These are phyloP conservation scores for Agonum fuliginosum DNA, from an alignment of 2,888 invertebrate species.

Conservation along the genomic window DNA sequence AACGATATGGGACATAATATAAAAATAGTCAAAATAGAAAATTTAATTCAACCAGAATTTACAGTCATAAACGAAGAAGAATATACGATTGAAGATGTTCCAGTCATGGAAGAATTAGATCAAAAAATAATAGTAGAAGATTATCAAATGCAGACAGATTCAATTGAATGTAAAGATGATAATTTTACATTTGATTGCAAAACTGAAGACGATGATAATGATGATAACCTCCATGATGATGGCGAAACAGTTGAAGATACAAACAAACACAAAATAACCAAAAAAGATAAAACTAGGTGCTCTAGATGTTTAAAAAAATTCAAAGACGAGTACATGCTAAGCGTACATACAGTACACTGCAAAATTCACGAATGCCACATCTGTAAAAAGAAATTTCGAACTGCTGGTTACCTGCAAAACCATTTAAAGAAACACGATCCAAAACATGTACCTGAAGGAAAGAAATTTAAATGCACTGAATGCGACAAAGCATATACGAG, in stretches of 20 bases:
- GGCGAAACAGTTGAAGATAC: constrained; percentile 31
- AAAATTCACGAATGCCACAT: constrained; percentile 47
- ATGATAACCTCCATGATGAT: too few relatives aligned
- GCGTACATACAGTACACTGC: constrained; percentile 31
- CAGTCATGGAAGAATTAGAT: constrained; percentile 26
- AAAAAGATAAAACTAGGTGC: not conserved
- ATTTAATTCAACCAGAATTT: constrained; percentile 28
- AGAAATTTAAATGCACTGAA: constrained; percentile 55
- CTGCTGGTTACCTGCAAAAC: constrained; percentile 51
- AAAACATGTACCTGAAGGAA: constrained; percentile 46
- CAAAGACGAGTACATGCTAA: constrained; percentile 39
- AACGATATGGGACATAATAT: constrained; percentile 30
- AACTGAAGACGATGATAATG: too few relatives aligned
- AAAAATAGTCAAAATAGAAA: constrained; percentile 54
- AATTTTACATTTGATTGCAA: too few relatives aligned
- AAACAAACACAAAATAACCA: constrained; percentile 2
- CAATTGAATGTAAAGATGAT: constrained; percentile 35
- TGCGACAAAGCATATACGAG: constrained; percentile 62
- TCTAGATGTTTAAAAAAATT: constrained; percentile 49
- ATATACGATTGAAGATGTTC: constrained; percentile 10
- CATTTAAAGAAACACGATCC: constrained; percentile 57
- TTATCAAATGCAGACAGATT: not conserved
- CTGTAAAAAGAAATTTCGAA: constrained; percentile 49
- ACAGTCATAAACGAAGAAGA: constrained; percentile 58
- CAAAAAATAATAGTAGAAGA: not conserved